Evolutionary conservation across 2,888 invertebrate genomes (phyloP), one percentile per base, ranked within the genome.

Genomic region (Drosophila recens): DNA sequence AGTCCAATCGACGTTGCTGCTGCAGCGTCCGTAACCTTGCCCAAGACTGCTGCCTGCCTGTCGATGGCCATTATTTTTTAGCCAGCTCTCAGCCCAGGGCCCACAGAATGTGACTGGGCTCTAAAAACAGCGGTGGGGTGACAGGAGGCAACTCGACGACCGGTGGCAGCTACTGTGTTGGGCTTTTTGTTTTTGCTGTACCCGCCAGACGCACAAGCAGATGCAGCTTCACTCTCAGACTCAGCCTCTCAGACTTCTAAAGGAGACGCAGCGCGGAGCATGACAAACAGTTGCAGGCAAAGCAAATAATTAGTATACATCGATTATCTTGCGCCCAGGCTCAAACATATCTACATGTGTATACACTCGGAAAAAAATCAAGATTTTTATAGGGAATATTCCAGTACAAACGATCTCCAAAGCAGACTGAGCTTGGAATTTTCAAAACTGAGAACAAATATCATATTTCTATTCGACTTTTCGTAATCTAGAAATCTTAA

Each of bases 261-360:
- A 30, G 42, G 54, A 45, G 49, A 70, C 45, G 58, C 65, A 65
- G 56, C 51, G 58, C 59, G 58, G 56, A 84, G 89, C 84, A 87
- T 89, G 89, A 89, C 84, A 89, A 87, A 84, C 89, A 89, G 84
- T 89, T 87, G 89, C 84, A 89, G 85, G 65, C 89, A 86, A 86
- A 87, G 86, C 89, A 86, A 86, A 86, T 86, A 86, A 86, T 86
- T 86, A 86, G 86, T 86, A 89, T 86, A 86, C 89, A 86, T 86
- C 86, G 86, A 86, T 86, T 86, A 86, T 86, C 85, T 85, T 85
- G 82, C 87, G 80, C 80, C 67, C 73, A 69, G 78, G 71, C 73
- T 74, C 77, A 77, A 73, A 61, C 58, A 56, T 51, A 38, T 71
- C 33, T 67, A 43, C 57, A 38, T 49, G 56, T 70, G 53, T 72